These are phyloP conservation scores for Agraylea sexmaculata DNA, from an alignment of 1,140 invertebrate species.

Conservation along the genomic window DNA sequence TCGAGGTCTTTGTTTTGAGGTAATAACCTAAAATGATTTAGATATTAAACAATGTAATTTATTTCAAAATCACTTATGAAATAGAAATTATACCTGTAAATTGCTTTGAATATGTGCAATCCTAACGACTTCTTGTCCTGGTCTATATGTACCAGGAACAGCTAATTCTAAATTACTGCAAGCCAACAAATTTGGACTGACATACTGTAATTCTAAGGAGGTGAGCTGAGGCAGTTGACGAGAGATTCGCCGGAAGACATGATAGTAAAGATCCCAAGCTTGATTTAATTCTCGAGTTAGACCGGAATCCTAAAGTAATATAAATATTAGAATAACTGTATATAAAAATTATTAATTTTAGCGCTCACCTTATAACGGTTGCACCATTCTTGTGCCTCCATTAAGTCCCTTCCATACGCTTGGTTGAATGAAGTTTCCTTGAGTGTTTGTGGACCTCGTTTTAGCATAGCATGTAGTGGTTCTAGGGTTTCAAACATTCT, in stretches of 20 bases:
- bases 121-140: conserved; percentile 70
- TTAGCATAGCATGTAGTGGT: conserved; percentile 88
- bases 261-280: conserved; percentile 98
- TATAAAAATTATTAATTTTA: conserved; percentile 21
- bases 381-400: conserved; percentile 92
- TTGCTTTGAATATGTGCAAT: conserved; percentile 81
- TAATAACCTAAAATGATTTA: conserved; percentile 68
- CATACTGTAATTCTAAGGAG: conserved; percentile 86
- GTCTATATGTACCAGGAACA: conserved; percentile 91
- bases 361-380: conserved; percentile 60
- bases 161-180: conserved; percentile 89
- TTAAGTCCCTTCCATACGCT: conserved; percentile 87
- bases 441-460: conserved; percentile 84
- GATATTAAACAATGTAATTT: neutral
- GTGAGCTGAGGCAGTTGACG: conserved; percentile 86
- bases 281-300: conserved; percentile 88
- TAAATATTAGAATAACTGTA: conserved; percentile 12
- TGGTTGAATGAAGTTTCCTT: conserved; percentile 97
- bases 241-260: conserved; percentile 91
- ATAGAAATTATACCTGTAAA: conserved; percentile 45
- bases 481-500: conserved; percentile 95
- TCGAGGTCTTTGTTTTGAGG: conserved; percentile 93
- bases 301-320: conserved; percentile 44
- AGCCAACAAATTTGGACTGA: conserved; percentile 80
- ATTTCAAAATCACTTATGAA: neutral